These are phyloP conservation scores for Hermodice carunculata DNA, from an alignment of 2,888 invertebrate species.

Conservation along the genomic window DNA sequence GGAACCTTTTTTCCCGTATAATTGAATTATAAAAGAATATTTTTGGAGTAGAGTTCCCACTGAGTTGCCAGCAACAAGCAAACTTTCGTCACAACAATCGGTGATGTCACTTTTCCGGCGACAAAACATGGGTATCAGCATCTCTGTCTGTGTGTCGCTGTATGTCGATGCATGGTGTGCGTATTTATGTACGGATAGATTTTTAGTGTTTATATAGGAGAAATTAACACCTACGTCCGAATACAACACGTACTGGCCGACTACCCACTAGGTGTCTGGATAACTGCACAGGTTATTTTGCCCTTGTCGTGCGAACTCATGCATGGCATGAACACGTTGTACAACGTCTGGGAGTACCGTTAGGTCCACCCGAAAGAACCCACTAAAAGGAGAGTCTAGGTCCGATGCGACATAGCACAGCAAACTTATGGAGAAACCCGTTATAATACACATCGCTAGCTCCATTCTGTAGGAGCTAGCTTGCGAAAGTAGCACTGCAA, in stretches of 20 bases:
- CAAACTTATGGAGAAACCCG: conserved; percentile 59
- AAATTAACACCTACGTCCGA: too few species aligned
- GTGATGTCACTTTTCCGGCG: too few species aligned
- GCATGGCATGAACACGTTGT: neutral
- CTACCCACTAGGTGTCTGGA: conserved; percentile 23
- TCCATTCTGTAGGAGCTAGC: conserved; percentile 54
- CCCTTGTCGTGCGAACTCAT: conserved; percentile 5
- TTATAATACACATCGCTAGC: conserved; percentile 57
- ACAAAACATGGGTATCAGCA: too few species aligned
- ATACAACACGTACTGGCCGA: too few species aligned
- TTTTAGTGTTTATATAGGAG: too few species aligned
- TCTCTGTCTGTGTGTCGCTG: neutral
- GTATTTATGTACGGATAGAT: too few species aligned
- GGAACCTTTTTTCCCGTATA: too few species aligned
- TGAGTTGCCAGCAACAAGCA: too few species aligned
- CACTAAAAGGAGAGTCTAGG: conserved; percentile 37
- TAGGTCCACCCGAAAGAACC: conserved; percentile 27
- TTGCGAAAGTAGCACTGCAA: conserved; percentile 52
- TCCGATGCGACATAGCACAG: conserved; percentile 48
- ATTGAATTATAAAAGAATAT: too few species aligned
- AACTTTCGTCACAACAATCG: neutral
- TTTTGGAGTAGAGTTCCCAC: too few species aligned
- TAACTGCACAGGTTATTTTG: conserved; percentile 27
- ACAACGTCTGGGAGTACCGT: conserved; percentile 18
- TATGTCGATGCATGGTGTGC: neutral